Evolutionary conservation across 2,113 vertebrate species (phyloP).

Genomic region (Brachypodius melanocephalos): DNA sequence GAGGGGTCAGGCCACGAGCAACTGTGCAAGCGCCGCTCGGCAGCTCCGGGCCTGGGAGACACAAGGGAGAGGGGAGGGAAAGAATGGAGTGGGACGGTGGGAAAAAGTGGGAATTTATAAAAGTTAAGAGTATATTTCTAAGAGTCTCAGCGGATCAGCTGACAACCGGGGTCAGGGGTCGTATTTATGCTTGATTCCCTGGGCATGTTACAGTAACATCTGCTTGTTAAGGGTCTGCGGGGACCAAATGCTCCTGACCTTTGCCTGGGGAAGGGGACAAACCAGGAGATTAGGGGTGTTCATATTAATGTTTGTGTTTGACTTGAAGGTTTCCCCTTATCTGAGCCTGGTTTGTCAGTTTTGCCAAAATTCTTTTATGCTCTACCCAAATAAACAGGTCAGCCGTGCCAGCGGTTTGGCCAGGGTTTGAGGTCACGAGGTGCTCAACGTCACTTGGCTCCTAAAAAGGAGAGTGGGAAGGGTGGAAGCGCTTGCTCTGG

Average conservation of each 20-base stretch:
- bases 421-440: neutral
- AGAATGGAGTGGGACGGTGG: slow-evolving; percentile 86
- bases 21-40: slow-evolving; percentile 81
- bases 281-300: slow-evolving; percentile 74
- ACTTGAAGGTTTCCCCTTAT: slow-evolving; percentile 49
- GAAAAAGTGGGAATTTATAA: slow-evolving; percentile 92
- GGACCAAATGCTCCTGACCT: slow-evolving; percentile 85
- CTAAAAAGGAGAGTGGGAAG: neutral
- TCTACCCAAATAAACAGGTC: slow-evolving; percentile 57
- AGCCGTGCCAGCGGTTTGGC: neutral
- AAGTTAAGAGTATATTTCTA: slow-evolving; percentile 95
- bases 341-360: slow-evolving; percentile 24
- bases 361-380: slow-evolving; percentile 56
- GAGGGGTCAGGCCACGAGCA: slow-evolving; percentile 87
- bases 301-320: slow-evolving; percentile 62
- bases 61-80: slow-evolving; percentile 75
- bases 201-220: slow-evolving; percentile 97
- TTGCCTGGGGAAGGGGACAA: slow-evolving; percentile 62
- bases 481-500: neutral
- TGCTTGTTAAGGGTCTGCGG: slow-evolving; percentile 85
- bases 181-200: slow-evolving; percentile 89
- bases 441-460: neutral
- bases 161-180: slow-evolving; percentile 89
- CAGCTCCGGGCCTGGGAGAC: slow-evolving; percentile 75
- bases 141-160: slow-evolving; percentile 89